phyloP scores from a whole-genome alignment of 2,113 vertebrate genomes.

The Uria lomvia region DNA sequence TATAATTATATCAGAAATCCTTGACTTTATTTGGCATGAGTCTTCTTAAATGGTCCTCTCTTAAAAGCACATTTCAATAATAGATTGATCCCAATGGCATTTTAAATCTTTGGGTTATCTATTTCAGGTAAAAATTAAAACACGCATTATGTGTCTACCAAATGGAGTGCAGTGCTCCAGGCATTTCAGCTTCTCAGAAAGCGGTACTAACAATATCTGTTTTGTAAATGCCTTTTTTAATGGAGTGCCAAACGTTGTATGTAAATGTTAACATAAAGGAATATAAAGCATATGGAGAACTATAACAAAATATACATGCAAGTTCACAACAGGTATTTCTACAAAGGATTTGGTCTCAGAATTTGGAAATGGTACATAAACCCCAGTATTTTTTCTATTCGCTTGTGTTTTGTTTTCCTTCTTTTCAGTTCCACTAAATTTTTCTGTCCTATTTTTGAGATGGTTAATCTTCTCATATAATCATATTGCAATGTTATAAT shows the following conservation, averaged over 20 bases:
- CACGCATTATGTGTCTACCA: conserved; percentile 41
- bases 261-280: conserved; percentile 28
- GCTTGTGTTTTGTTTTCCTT: neutral
- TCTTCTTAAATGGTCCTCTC: conserved; percentile 21
- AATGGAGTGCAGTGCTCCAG: conserved; percentile 64
- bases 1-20: neutral
- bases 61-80: conserved; percentile 51
- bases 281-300: conserved; percentile 22
- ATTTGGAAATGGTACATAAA: conserved; percentile 10
- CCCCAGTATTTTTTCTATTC: neutral
- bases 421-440: neutral
- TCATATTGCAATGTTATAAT: neutral
- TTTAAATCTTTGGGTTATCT: conserved; percentile 51
- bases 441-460: conserved; percentile 7
- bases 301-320: neutral
- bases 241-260: neutral
- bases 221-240: conserved; percentile 60
- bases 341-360: neutral
- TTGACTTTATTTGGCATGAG: neutral
- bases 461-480: neutral
- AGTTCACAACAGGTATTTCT: conserved; percentile 6
- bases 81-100: conserved; percentile 46
- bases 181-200: conserved; percentile 51
- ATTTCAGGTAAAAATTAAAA: conserved; percentile 66
- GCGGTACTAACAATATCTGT: conserved; percentile 37